phyloP scores from a whole-genome alignment of 2,797 vertebrate genomes.

The Telmatherina bonti region DNA sequence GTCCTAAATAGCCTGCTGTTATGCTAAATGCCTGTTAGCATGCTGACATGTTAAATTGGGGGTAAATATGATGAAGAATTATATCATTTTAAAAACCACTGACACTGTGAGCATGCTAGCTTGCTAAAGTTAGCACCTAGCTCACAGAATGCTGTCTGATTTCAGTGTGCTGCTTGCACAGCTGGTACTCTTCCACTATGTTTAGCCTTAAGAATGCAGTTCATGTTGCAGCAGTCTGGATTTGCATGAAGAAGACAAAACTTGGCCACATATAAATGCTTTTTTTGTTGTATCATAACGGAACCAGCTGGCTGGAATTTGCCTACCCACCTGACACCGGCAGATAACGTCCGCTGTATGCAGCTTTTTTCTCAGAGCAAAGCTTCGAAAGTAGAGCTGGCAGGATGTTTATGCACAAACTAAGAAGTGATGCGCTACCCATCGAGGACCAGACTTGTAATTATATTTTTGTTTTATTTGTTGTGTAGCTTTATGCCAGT shows the following conservation, averaged over 20 bases:
- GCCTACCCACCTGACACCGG: conserved; percentile 39
- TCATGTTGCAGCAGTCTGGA: conserved; percentile 26
- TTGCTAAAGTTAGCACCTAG: conserved; percentile 17
- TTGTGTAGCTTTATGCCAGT: conserved; percentile 99
- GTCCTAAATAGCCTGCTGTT: not conserved
- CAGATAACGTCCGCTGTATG: conserved; percentile 19
- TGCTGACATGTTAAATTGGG: not conserved
- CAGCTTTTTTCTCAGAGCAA: conserved; percentile 22
- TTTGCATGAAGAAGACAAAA: conserved; percentile 49
- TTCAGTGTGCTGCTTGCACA: not conserved
- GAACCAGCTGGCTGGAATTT: conserved; percentile 36
- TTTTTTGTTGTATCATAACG: conserved; percentile 23
- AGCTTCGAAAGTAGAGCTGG: conserved; percentile 69
- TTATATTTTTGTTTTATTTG: conserved; percentile 95
- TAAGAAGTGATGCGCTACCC: conserved; percentile 75
- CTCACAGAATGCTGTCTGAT: not conserved
- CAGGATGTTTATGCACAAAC: conserved; percentile 38
- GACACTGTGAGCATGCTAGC: not conserved
- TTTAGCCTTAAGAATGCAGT: conserved; percentile 19
- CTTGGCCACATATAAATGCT: conserved; percentile 5
- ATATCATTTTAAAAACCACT: not conserved
- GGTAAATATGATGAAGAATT: not conserved
- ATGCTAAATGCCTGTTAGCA: conserved; percentile 4
- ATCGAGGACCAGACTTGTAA: conserved; percentile 70
- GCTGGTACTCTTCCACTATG: conserved; percentile 1